A percentile compares a stretch with the other conserved stretches of the same genome.
Conservation (phyloP, 2,113 vertebrate genomes). For the Scopus umbretta region DNA sequence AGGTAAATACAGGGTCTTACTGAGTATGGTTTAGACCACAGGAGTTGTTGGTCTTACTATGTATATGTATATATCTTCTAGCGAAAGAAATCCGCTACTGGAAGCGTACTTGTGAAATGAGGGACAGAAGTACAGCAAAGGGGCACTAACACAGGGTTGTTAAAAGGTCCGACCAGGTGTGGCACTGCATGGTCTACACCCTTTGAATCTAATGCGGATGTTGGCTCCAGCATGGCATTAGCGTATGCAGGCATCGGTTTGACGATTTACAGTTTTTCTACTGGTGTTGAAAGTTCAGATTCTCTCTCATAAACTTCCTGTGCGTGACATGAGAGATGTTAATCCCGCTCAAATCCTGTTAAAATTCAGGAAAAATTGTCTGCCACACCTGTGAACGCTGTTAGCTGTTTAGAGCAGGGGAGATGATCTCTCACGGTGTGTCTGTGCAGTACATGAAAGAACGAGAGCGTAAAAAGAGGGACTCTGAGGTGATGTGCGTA, state of each 20-base stretch:
- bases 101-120: not conserved
- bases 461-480: not conserved
- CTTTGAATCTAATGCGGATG: not conserved
- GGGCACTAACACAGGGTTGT: not conserved
- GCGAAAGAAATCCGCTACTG: not conserved
- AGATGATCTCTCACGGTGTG: not conserved
- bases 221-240: not conserved
- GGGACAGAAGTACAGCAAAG: not conserved
- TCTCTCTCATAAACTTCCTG: not conserved
- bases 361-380: not conserved
- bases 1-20: constrained; percentile 17
- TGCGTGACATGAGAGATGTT: not conserved
- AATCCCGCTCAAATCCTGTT: not conserved
- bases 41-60: not conserved
- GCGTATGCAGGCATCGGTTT: not conserved
- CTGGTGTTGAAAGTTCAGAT: not conserved
- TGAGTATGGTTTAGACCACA: constrained; percentile 34
- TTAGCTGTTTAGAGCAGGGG: not conserved
- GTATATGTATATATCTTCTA: not conserved
- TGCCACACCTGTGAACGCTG: not conserved
- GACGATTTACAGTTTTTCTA: not conserved
- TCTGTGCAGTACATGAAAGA: not conserved
- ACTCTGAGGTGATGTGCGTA: not conserved
- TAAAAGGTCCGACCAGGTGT: not conserved
- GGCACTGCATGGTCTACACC: not conserved